Evolutionary conservation across 2,113 vertebrate species (phyloP), one percentile per base, ranked within the genome.

Genomic region (Indicator maculatus): DNA sequence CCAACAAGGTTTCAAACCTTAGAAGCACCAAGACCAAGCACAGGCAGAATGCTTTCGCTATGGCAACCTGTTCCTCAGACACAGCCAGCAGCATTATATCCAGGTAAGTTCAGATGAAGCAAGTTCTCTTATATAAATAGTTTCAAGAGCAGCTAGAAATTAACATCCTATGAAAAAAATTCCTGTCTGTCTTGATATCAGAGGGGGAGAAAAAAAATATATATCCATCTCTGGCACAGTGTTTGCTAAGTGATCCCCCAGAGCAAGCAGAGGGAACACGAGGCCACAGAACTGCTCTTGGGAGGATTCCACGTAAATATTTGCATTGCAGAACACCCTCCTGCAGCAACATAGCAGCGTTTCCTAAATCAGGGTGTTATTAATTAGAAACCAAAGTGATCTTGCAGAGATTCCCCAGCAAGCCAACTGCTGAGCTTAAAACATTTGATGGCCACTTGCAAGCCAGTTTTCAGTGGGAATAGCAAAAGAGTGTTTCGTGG

Each of bases 321-420:
- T 92, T 93, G 93, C 92, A 78, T 61, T 88, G 86, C 93, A 90
- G 41, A 94, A 63, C 88, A 74, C 41, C 65, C 92, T 81, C 18
- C 45, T 52, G 85, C 92, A 90, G 89, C 86, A 66, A 7, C 69
- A 26, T 2, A 71, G 53, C 69, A 23, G 50, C 27, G 5, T 39
- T 66, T 52, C 61, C 3, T 9, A 30, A 8, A 33, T 27, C 63
- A 50, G 74, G 26, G 50, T 5, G 8, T 27, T 14, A 44, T 50
- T 44, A 74, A 69, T 39, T 38, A 59, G 67, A 65, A 70, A 47
- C 39, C 56, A 27, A 5, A 72, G 76, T 3, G 16, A 53, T 76
- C 88, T 12, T 8, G 73, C 56, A 6, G 72, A 87, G 82, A 52
- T 5, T 17, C 55, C 63, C 79, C 5, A n/a, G 64, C 55, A 39